Evolutionary conservation across 2,888 invertebrate species (phyloP), one percentile per base, ranked within the genome.

Genomic region (Listrodromus nycthemerus): DNA sequence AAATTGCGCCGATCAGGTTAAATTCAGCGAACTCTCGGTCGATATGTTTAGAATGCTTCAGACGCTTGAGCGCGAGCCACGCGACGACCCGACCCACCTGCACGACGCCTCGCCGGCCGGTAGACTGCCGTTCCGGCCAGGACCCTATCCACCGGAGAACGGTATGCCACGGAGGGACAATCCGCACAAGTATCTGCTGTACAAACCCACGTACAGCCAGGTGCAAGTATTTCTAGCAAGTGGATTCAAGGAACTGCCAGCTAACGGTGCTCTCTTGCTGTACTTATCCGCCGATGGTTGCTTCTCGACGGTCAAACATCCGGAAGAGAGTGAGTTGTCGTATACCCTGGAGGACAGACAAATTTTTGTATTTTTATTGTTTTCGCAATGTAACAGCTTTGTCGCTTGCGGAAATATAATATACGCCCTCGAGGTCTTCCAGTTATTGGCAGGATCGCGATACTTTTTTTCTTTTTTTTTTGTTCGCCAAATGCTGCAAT

Each of bases 21-120:
- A 98, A 94, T 99, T 98, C 94, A 98, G 98, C 88, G 99, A 99
- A 94, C 94, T 99, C 88, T 99, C 99, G 16, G 96, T 99, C 95
- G 99, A 99, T 94, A 99, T 99, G 99, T 99, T 98, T 94, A 95
- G 99, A 89, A 98, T 99, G 96, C 95, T 99, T 83, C 99, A 99
- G 94, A 98, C 98, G 0, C 94, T 99, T 83, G 99, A 99, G 93
- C 95, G 98, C 86, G 98, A 99, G 92, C 98, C 98, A 13, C 96
- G 97, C 88, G 97, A 97, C 89, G 97, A 97, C 87, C 95, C 96
- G 70, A 96, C 96, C 90, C 96, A 96, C 93, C 94, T 95, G 86
- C 95, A 96, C 91, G 96, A 96, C 92, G 95, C 95, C 24, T 96
- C 96, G 24, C 96, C 96, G 90, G 95, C 96, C 6, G 96, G 96